These are phyloP conservation scores for Maniola hyperantus DNA, from an alignment of 2,888 invertebrate species.

Conservation along the genomic window DNA sequence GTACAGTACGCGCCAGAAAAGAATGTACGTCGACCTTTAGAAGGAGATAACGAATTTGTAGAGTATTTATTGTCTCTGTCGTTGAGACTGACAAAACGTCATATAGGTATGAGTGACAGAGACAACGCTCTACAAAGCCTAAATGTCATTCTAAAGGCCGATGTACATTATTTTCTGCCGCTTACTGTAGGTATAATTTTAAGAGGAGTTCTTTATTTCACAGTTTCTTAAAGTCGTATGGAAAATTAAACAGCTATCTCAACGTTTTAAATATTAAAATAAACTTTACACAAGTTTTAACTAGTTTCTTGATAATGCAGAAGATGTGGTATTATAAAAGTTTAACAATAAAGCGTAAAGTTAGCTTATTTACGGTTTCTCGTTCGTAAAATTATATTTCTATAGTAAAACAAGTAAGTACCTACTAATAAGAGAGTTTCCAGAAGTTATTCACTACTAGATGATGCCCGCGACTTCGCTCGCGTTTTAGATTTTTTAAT, in stretches of 20 bases:
- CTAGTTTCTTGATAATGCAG: neutral
- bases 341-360: neutral
- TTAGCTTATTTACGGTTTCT: neutral
- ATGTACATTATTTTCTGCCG: too few relatives aligned
- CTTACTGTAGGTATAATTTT: neutral
- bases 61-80: too few relatives aligned
- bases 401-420: neutral
- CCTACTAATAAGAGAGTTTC: neutral
- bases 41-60: too few relatives aligned
- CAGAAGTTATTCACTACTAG: neutral
- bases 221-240: neutral
- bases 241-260: neutral
- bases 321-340: neutral
- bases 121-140: too few relatives aligned
- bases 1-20: too few relatives aligned
- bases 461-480: too few relatives aligned
- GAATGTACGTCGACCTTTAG: too few relatives aligned
- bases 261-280: neutral
- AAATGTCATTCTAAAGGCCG: too few relatives aligned
- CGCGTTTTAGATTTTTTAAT: too few relatives aligned
- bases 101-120: too few relatives aligned
- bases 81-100: too few relatives aligned
- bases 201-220: neutral
- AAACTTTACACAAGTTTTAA: neutral
- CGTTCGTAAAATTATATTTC: neutral